phyloP scores from a whole-genome alignment of 2,888 invertebrate species.

The Chalcosyrphus nemorum region DNA sequence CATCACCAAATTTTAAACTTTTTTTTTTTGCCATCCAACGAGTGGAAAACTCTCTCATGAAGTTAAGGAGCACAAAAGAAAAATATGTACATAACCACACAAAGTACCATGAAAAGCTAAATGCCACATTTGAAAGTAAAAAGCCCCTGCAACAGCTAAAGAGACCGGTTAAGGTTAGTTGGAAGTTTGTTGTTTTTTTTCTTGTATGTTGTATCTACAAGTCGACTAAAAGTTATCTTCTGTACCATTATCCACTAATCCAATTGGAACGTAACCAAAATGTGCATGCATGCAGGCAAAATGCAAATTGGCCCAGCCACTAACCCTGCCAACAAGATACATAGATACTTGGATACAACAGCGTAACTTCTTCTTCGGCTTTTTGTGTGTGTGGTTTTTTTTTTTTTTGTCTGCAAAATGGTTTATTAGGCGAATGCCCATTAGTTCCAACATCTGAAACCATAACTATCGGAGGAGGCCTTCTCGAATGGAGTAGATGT shows the following conservation, averaged over 20 bases:
- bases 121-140: constrained; percentile 74
- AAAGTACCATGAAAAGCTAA: constrained; percentile 55
- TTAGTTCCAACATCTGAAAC: constrained; percentile 54
- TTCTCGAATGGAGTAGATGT: neutral
- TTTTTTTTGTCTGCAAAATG: constrained; percentile 24
- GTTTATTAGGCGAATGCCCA: constrained; percentile 65
- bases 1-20: constrained; percentile 22
- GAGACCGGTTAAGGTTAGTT: constrained; percentile 69
- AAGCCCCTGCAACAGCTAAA: constrained; percentile 38
- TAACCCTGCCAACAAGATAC: neutral
- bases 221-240: constrained; percentile 53
- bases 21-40: constrained; percentile 10
- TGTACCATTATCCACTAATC: constrained; percentile 70
- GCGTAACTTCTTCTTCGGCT: neutral
- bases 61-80: neutral
- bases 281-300: constrained; percentile 44
- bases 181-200: too few relatives aligned
- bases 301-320: constrained; percentile 39
- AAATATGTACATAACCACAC: neutral
- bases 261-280: constrained; percentile 70
- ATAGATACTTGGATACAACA: constrained; percentile 5
- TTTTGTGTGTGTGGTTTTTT: too few relatives aligned
- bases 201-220: constrained; percentile 6
- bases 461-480: constrained; percentile 24
- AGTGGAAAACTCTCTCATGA: neutral